phyloP scores from a whole-genome alignment of 2,797 vertebrate species.

The Acrocephalus scirpaceus region DNA sequence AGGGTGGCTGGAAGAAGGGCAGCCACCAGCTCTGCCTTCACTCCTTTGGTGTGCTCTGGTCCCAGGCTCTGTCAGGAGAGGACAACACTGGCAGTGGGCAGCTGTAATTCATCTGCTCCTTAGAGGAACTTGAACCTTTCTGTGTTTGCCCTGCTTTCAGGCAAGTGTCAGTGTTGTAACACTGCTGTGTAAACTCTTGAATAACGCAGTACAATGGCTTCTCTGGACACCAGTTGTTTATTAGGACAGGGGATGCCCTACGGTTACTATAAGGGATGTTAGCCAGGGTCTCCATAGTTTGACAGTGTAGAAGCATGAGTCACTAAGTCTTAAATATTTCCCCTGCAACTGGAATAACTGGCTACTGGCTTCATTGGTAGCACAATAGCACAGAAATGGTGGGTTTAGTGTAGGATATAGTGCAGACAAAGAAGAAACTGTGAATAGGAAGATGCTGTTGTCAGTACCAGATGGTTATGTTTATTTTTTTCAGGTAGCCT shows the following conservation, averaged over 20 bases:
- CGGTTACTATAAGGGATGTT: not conserved
- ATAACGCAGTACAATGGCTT: accelerated
- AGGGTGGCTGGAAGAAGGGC: not conserved
- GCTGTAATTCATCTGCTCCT: not conserved
- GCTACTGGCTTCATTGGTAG: not conserved
- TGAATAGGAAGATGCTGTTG: not conserved
- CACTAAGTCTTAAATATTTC: not conserved
- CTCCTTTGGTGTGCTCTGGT: not conserved
- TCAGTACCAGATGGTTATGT: not conserved
- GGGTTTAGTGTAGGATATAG: not conserved
- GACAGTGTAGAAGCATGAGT: not conserved
- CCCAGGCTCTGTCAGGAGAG: not conserved
- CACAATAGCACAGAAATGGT: not conserved
- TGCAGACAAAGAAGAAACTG: not conserved
- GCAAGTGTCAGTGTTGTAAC: not conserved
- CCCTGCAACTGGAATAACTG: not conserved
- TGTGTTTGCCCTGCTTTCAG: not conserved
- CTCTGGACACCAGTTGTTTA: not conserved
- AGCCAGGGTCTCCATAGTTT: not conserved
- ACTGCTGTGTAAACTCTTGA: not conserved
- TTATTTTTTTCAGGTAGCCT: not conserved
- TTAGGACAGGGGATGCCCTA: not conserved
- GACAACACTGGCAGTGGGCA: not conserved
- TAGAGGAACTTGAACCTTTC: not conserved
- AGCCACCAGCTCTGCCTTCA: not conserved